Evolutionary conservation across 2,888 invertebrate genomes (phyloP), one percentile per base, ranked within the genome.

Genomic region (Sphaeridia pumilis): DNA sequence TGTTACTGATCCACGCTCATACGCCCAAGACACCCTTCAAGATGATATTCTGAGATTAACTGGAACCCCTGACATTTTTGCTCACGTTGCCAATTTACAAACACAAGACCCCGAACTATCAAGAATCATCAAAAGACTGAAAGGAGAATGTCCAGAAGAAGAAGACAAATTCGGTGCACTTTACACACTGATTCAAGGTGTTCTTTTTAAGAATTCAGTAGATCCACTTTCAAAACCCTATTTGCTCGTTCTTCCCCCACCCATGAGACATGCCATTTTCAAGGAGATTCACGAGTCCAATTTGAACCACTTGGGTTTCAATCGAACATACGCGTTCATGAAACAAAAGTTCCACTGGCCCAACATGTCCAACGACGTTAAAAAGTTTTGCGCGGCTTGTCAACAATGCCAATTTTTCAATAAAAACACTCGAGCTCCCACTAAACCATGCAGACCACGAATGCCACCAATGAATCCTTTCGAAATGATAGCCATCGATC

Each of bases 401-500:
- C 10, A 28, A 1, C 45, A 41, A 4, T 65, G 64, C 35, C 59
- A 60, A 31, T 12, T 49, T 3, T 45, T 31, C 12, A 60, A 58
- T 22, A 24, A 20, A 7, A 5, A 25, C 25, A 38, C n/a, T 17
- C 38, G 52, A 7, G 25, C 44, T 1, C 1, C 47, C 2, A 45
- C 52, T 3, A 55, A 54, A 21, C 27, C 22, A 1, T n/a, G 51
- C 7, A 34, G 41, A 12, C 46, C 55, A 25, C 25, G 25, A 3
- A 26, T 26, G 25, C 38, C 34, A 17, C 47, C 60, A 3, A 49
- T 51, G 20, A 21, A 14, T 2, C 64, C 66, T 3, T 66, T 66
- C 59, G 54, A 62, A 22, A 44, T 57, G 25, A 36, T 64, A 5
- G 57, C 62, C 3, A 49, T 64, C 7, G 66, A 64, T 46, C 51